phyloP scores from a whole-genome alignment of 2,888 invertebrate species.

The Pseudococcus longispinus region DNA sequence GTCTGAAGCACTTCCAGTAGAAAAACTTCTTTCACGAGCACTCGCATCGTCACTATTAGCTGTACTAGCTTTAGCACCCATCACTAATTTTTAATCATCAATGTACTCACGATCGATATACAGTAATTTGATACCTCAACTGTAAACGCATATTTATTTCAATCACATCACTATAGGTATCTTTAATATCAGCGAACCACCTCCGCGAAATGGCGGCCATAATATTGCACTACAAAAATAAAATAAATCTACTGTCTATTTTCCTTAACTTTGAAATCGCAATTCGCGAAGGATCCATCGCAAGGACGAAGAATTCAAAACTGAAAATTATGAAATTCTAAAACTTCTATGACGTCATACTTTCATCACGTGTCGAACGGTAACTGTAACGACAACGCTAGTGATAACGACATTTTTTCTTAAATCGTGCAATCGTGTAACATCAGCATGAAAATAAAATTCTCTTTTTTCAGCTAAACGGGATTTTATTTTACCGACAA shows the following conservation, averaged over 20 bases:
- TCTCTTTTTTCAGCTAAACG: too few relatives aligned
- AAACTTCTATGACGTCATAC: too few relatives aligned
- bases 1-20: conserved; percentile 74
- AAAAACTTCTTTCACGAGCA: conserved; percentile 78
- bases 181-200: not conserved
- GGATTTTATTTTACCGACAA: too few relatives aligned
- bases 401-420: too few relatives aligned
- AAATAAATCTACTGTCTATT: too few relatives aligned
- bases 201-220: conserved; percentile 43
- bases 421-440: too few relatives aligned
- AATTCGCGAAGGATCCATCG: not conserved
- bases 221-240: conserved; percentile 45
- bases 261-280: not conserved
- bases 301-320: too few relatives aligned
- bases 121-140: not conserved
- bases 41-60: conserved; percentile 75
- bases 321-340: too few relatives aligned
- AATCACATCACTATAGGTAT: not conserved
- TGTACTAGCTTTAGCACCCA: conserved; percentile 87
- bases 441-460: too few relatives aligned
- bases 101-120: not conserved
- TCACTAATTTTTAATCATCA: conserved; percentile 61
- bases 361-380: too few relatives aligned
- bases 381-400: too few relatives aligned
- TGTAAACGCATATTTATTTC: not conserved